Evolutionary conservation across 92 coral and sea anemone genomes (phyloP), one percentile per base, ranked within the genome.

Genomic region (Siderastrea siderea): DNA sequence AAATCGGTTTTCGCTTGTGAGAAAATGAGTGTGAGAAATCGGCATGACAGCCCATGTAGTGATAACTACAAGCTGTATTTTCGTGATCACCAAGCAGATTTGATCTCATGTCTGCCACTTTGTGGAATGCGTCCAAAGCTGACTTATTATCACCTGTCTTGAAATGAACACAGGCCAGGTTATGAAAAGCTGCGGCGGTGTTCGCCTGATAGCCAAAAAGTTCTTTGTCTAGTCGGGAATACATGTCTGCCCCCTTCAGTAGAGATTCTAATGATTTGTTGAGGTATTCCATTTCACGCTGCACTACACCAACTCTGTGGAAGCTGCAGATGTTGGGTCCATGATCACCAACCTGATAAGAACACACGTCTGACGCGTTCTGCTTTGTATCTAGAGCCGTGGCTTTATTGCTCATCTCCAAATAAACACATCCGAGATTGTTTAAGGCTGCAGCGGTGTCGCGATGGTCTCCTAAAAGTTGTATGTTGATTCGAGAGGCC

Each of bases 1-100:
- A n/a, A n/a, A n/a, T n/a, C n/a, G n/a, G n/a, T n/a, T n/a, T n/a
- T n/a, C n/a, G n/a, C n/a, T n/a, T n/a, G n/a, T n/a, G n/a, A n/a
- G n/a, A n/a, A n/a, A n/a, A n/a, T n/a, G n/a, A n/a, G n/a, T n/a
- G n/a, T n/a, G n/a, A n/a, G n/a, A n/a, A n/a, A n/a, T n/a, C n/a
- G n/a, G n/a, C n/a, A n/a, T n/a, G n/a, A n/a, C n/a, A n/a, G n/a
- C 92, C 92, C 5, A 89, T 74, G 2, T 72, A 67, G 46, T 72
- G 72, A 43, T 54, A 77, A 45, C 65, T 48, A 0, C 61, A 47
- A 0, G 92, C 88, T 2, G 92, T 77, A 26, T 68, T 46, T 63
- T 75, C 77, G 68, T 83, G 92, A 53, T 89, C 85, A 13, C 84
- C 87, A 14, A 88, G 84, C n/a, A 76, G 43, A 46, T 46, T 60